Base-by-base conservation (phyloP, 2,113 vertebrate genomes). In the Nesoenas mayeri region DNA sequence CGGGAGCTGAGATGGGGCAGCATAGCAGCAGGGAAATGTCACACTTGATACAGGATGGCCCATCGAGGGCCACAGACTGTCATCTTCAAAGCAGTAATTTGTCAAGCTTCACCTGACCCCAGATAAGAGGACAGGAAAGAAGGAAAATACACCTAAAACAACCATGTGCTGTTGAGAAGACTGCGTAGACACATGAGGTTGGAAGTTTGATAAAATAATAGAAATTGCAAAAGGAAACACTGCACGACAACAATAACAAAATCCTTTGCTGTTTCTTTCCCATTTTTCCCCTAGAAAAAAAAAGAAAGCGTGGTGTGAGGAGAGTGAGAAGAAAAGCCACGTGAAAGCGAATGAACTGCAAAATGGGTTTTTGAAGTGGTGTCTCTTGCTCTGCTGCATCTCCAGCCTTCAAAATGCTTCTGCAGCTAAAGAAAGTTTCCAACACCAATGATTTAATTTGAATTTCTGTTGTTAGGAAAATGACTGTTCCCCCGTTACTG, bases 161-260 rank as follows among this genome's bases (percentile, higher is more conserved):
- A 12, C 11, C 12, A 18, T 2, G 31, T 32, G 32, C 0, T 36
- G 64, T 29, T 32, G 36, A 32, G 22, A 40, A 81, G 15, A 26
- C 10, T n/a, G 32, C 32, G 26, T 47, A 72, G 40, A 6, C n/a
- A 48, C 17, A 22, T 0, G 1, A 5, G 32, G 71, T 9, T 79
- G 9, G 38, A 66, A 22, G 6, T 47, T 44, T 40, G 16, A 15
- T 9, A 66, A 53, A 72, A 66, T 12, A 29, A 69, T 57, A 65
- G 40, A 79, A 80, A 47, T 7, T 65, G 3, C 50, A 32, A 19
- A 40, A 54, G 11, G 4, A 81, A 65, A 34, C 11, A 29, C 0
- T 24, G 42, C 61, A 25, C 5, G 38, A 7, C 8, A 38, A 7
- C 1, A 22, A 34, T 2, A 5, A 0, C 5, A 21, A 48, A 26